phyloP scores from a whole-genome alignment of 2,888 invertebrate species.

The Lordiphosa fenestrarum region DNA sequence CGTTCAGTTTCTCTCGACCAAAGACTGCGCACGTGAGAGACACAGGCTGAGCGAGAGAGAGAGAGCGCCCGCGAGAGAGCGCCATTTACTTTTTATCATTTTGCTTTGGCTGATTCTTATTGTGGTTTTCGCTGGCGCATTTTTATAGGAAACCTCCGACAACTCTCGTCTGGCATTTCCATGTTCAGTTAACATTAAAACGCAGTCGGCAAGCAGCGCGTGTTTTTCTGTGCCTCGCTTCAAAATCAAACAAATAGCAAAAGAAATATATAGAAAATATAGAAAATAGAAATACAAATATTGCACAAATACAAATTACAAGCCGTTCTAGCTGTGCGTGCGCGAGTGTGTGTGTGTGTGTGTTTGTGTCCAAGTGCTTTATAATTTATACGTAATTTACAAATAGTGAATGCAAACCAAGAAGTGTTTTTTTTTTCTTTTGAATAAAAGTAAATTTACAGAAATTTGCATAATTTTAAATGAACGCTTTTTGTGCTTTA shows the following conservation, averaged over 20 bases:
- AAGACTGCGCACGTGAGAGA: slow-evolving; percentile 1
- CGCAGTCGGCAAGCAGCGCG: slow-evolving; percentile 59
- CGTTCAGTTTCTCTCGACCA: slow-evolving; percentile 7
- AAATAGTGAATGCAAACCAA: slow-evolving; percentile 13
- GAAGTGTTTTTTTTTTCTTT: too few relatives aligned
- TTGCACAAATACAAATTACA: slow-evolving; percentile 4
- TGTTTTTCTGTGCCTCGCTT: slow-evolving; percentile 43
- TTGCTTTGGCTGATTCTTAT: slow-evolving; percentile 35
- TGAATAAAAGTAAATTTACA: too few relatives aligned
- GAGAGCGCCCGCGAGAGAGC: neutral
- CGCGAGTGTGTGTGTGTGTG: slow-evolving; percentile 16
- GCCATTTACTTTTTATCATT: slow-evolving; percentile 13
- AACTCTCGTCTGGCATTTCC: slow-evolving; percentile 34
- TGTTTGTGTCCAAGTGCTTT: slow-evolving; percentile 36
- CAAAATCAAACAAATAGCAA: slow-evolving; percentile 26
- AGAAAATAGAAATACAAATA: slow-evolving; percentile 14
- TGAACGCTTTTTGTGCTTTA: slow-evolving; percentile 22
- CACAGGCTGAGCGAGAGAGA: slow-evolving; percentile 6
- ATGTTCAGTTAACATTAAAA: slow-evolving; percentile 71
- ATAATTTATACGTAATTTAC: slow-evolving; percentile 37
- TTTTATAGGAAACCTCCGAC: slow-evolving; percentile 57
- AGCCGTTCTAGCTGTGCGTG: slow-evolving; percentile 8
- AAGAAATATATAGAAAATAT: slow-evolving; percentile 13
- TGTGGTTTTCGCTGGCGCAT: slow-evolving; percentile 37
- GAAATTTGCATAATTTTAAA: neutral